Base-by-base conservation (phyloP, 2,888 invertebrate genomes). In the Ichneumoninae sp. region DNA sequence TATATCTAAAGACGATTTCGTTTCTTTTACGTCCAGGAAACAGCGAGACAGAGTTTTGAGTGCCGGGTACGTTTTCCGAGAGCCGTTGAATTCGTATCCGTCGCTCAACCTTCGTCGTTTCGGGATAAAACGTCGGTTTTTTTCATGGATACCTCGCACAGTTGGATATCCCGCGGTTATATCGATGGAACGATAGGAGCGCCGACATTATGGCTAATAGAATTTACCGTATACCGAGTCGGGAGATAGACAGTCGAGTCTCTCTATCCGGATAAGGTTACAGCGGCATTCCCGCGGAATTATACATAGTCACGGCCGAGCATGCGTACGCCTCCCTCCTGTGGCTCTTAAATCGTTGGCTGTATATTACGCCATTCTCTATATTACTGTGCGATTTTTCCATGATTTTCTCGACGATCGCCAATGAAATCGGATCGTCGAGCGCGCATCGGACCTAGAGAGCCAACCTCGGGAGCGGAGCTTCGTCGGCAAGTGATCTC, bases 401-500 rank as follows among this genome's bases (percentile, higher is more conserved):
- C 52, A 63, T 65, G 54, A 69, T 81, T 83, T 87, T 84, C 81
- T 73, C 60, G 60, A 68, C 76, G 83, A 85, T 85, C 83, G 81
- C 69, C 60, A 74, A 66, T 65, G 83, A 75, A 85, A 86, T 85
- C 84, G 69, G 76, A 79, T 85, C 83, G 60, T 26, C 26, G 60
- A 36, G 52, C 57, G 75, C 40, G 36, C 57, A 54, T 5, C 63
- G 65, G 26, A 74, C 78, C 80, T 85, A 82, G 85, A 83, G 86
- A 84, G 65, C 63, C 52, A 83, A 75, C 70, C 16, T 78, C 52
- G 60, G 47, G 69, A 69, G 70, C 69, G 63, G 22, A 47, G 30
- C 66, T 22, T 69, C 82, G 74, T 65, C 82, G 74, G 44, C 16
- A 47, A 85, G 80, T 87, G 84, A 86, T 87, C 87, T 83, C 13